Base-by-base conservation (phyloP, 1,140 invertebrate species). In the Myzus persicae region DNA sequence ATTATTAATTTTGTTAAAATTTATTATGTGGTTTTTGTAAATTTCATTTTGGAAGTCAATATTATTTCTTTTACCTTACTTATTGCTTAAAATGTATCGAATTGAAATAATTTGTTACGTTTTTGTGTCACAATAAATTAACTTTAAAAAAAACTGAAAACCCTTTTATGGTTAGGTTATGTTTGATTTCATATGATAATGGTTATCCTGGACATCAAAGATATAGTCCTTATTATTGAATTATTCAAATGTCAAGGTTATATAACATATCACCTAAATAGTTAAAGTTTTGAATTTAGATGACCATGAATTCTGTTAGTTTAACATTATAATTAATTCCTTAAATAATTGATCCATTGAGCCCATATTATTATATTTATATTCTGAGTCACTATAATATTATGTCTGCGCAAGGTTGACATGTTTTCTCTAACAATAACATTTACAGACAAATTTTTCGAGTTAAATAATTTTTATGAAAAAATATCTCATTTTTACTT, bases 331-430 rank as follows among this genome's bases (percentile, higher is more conserved):
- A 76, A 76, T 76, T 76, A 76, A 76, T 76, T 76, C n/a, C 59
- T 14, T 6, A 76, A 76, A 76, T n/a, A 76, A 76, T 76, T 76
- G 59, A 76, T n/a, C n/a, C n/a, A n/a, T 76, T 76, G 18, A n/a
- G n/a, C 31, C n/a, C 59, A n/a, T 76, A 76, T 76, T n/a, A 67
- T 67, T 76, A 76, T 76, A 76, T 76, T 76, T 76, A 20, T 76
- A 76, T n/a, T 76, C 31, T 76, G 31, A 76, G 31, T n/a, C 59
- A n/a, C 11, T n/a, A 4, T n/a, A n/a, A 76, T 18, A 76, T 76
- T 76, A 51, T 76, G 14, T 67, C 14, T 76, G 14, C 14, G 36
- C n/a, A 76, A 76, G 31, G 59, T 76, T 76, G 59, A 76, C 14
- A 76, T 67, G 14, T n/a, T 76, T 18, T 18, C 31, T 76, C 36